Evolutionary conservation across 2,888 invertebrate species (phyloP), one percentile per base, ranked within the genome.

Genomic region (Sialis fuliginosa): DNA sequence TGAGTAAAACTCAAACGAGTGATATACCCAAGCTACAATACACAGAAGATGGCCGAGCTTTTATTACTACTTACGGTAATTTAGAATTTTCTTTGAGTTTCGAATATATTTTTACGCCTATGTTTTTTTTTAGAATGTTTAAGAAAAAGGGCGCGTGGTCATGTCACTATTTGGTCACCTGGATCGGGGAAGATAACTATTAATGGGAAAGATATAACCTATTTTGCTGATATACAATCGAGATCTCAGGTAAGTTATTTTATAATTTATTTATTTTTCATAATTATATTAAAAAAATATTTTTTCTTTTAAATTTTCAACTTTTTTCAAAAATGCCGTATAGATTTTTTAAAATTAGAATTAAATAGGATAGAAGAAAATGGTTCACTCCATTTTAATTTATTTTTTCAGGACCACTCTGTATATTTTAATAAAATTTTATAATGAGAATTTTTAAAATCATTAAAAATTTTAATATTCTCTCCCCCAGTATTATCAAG

Each of bases 111-210:
- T 6, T 37, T 12, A 10, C 8, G 5, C 4, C 6, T 7, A 5
- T 12, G 12, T 43, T 31, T 6, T 48, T 55, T 60, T 62, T 35
- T 51, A 77, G 77, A 80, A 63, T 84, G 83, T 59, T 61, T 74
- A 46, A 71, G 86, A 50, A 89, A 88, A 64, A 66, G 68, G 49
- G 77, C 86, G 0, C 68, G 74, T 54, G 92, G 82, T 1, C 71
- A 77, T 61, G 90, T 93, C 0, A 87, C 81, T n/a, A 67, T 95
- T 6, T 71, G 70, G 50, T 75, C 77, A 8, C 83, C 89, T 22
- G 95, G 96, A 9, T 78, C 81, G 44, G 95, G 96, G 2, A 74
- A 79, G 59, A 74, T 93, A 47, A 72, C 68, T 32, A 82, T 95
- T 47, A 93, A 95, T 66, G 85, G 81, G 5, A 60, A 76, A 58